Evolutionary conservation across 1,140 invertebrate species (phyloP).

Genomic region (Rhynchophorus ferrugineus): DNA sequence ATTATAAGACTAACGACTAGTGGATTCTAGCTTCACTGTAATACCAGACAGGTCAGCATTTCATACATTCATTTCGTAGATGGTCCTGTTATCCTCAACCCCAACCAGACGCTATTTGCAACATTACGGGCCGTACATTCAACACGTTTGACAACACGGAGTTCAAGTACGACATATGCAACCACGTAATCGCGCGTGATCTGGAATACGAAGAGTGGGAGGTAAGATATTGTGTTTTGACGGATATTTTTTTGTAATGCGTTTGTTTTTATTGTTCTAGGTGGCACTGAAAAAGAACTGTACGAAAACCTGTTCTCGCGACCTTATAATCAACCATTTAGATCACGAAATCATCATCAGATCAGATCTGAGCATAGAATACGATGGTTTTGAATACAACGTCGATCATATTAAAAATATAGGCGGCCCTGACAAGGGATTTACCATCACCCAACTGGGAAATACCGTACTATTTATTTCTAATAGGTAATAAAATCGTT

Average conservation of each 20-base stretch:
- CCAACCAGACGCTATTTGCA: constrained; percentile 57
- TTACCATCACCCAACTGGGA: constrained; percentile 59
- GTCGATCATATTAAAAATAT: constrained; percentile 61
- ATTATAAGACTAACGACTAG: too few species aligned
- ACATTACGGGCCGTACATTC: constrained; percentile 64
- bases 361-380: constrained; percentile 57
- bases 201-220: constrained; percentile 54
- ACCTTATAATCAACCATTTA: constrained; percentile 51
- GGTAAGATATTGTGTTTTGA: constrained; percentile 33
- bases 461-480: constrained; percentile 60
- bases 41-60: too few species aligned
- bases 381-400: constrained; percentile 57
- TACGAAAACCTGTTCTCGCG: constrained; percentile 44
- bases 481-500: constrained; percentile 30
- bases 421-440: constrained; percentile 52
- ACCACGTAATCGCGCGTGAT: constrained; percentile 68
- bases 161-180: constrained; percentile 71
- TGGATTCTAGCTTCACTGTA: too few species aligned
- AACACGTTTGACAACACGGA: constrained; percentile 70
- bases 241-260: not conserved
- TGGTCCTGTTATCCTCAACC: constrained; percentile 55
- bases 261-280: constrained; percentile 8
- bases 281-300: constrained; percentile 60
- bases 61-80: too few species aligned
- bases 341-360: constrained; percentile 51